Percentiles rank a stretch among this genome's conserved stretches.
phyloP scores from a whole-genome alignment of 2,888 invertebrate species.

The Anagyrus pseudococci region DNA sequence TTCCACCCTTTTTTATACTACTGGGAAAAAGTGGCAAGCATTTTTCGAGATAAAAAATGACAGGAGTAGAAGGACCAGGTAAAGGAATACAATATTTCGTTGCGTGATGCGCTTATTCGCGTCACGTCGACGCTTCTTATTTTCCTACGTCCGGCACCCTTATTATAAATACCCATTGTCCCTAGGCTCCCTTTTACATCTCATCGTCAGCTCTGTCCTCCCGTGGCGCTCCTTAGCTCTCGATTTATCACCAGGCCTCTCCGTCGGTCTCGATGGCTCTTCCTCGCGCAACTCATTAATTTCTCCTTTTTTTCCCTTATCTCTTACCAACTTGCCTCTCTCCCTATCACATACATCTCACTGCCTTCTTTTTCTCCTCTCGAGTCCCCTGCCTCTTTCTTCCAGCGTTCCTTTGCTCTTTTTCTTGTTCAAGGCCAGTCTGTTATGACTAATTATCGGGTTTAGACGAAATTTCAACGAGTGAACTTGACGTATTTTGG shows the following conservation, averaged over 20 bases:
- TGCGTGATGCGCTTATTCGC: slow-evolving; percentile 19
- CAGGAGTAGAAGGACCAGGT: too few species aligned
- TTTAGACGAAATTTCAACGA: too few species aligned
- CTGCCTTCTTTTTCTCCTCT: not conserved
- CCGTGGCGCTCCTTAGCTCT: not conserved
- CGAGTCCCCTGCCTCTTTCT: not conserved
- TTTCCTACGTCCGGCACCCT: not conserved
- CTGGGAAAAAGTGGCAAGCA: too few species aligned
- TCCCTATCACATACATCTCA: not conserved
- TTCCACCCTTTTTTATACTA: too few species aligned
- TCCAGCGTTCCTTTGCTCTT: too few species aligned
- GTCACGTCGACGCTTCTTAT: slow-evolving; percentile 13
- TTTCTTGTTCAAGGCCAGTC: too few species aligned
- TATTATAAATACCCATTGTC: slow-evolving; percentile 4
- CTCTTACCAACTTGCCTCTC: not conserved
- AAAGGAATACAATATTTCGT: too few species aligned
- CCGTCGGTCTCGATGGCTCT: slow-evolving; percentile 8
- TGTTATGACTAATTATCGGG: too few species aligned
- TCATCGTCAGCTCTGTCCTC: not conserved
- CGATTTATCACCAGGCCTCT: slow-evolving; percentile 16
- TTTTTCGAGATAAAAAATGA: too few species aligned
- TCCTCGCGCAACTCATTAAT: slow-evolving; percentile 32
- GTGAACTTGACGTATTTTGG: too few species aligned
- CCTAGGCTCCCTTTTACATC: not conserved
- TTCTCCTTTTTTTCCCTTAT: slow-evolving; percentile 23